phyloP scores from a whole-genome alignment of 2,888 invertebrate species.

The Dastarcus helophoroides region DNA sequence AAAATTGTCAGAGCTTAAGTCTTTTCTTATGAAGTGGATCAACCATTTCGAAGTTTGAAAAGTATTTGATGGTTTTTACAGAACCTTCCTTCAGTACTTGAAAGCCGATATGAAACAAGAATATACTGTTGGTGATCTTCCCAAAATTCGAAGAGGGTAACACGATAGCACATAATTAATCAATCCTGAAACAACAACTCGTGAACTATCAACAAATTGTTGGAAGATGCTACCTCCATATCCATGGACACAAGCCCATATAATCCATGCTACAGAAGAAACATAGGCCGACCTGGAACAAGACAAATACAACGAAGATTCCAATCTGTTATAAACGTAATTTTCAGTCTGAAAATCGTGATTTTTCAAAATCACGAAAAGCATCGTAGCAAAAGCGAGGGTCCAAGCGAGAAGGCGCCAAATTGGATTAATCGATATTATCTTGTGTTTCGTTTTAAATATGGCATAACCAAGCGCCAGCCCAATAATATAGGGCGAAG shows the following conservation, averaged over 20 bases:
- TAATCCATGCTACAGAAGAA: constrained; percentile 3
- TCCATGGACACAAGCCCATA: constrained; percentile 6
- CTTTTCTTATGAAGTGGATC: too few species aligned
- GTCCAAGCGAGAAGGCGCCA: not conserved
- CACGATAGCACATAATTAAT: constrained; percentile 4
- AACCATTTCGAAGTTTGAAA: too few species aligned
- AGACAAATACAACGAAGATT: constrained; percentile 1
- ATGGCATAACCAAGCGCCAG: constrained; percentile 1
- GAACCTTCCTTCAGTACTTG: too few species aligned
- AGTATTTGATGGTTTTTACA: too few species aligned
- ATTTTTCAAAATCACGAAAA: not conserved
- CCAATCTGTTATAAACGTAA: constrained; percentile 1
- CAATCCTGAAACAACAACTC: constrained; percentile 3
- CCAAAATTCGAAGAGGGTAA: constrained; percentile 4
- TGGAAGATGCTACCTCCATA: constrained; percentile 8
- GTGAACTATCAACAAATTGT: not conserved
- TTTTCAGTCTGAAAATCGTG: not conserved
- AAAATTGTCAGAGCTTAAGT: not conserved
- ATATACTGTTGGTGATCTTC: constrained; percentile 5
- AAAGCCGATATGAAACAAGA: constrained; percentile 3
- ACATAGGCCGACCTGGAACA: constrained; percentile 1
- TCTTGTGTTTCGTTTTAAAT: not conserved
- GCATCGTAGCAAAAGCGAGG: not conserved
- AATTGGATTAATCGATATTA: not conserved
- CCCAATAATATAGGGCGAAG: not conserved